Conservation (phyloP, 2,113 vertebrate species). For the Bombycilla garrulus region DNA sequence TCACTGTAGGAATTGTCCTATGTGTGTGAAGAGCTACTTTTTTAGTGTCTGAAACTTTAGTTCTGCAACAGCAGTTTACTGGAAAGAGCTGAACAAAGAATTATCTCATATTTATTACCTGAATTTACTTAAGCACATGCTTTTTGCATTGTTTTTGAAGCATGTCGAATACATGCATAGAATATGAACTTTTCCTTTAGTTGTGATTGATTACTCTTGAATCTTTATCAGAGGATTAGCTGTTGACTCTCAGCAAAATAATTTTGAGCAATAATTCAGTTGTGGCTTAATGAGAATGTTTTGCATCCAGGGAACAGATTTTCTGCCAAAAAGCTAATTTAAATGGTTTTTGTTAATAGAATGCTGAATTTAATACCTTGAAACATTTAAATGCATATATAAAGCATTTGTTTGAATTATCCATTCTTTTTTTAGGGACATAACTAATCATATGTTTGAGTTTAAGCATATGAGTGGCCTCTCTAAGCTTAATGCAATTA, state of each 20-base stretch:
- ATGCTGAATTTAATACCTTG: not conserved
- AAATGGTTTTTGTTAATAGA: not conserved
- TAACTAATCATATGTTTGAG: not conserved
- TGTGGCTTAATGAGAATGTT: not conserved
- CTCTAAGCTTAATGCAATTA: conserved; percentile 26
- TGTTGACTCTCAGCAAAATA: not conserved
- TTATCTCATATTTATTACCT: not conserved
- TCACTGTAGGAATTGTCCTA: not conserved
- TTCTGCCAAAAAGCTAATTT: not conserved
- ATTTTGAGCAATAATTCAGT: not conserved
- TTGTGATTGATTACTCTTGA: not conserved
- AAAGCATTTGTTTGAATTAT: not conserved
- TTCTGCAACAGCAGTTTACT: not conserved
- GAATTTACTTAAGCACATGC: not conserved
- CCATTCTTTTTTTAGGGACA: not conserved
- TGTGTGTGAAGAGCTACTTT: not conserved
- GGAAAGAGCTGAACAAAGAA: not conserved
- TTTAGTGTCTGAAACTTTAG: not conserved
- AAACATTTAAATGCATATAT: not conserved
- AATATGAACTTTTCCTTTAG: not conserved
- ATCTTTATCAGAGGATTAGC: not conserved
- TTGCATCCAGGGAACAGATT: not conserved
- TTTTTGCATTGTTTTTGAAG: not conserved
- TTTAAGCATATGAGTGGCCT: not conserved
- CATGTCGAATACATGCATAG: not conserved